Percentiles rank a stretch among this genome's conserved stretches.
phyloP scores from a whole-genome alignment of 1,140 invertebrate species.

The Drosophila mayri region DNA sequence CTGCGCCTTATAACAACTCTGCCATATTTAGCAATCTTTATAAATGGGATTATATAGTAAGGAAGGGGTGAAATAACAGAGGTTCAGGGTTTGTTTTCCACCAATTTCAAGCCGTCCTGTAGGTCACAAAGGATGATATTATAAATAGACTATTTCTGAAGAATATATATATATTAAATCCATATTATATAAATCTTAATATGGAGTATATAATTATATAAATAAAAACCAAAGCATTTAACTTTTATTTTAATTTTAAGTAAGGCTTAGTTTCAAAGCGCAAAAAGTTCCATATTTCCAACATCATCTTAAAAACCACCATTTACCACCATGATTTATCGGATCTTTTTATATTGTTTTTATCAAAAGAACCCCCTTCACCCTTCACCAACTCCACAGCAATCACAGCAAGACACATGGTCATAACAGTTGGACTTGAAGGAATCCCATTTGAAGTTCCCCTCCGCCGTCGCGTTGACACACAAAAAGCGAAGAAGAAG shows the following conservation, averaged over 20 bases:
- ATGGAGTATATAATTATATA: background rate
- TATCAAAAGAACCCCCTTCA: background rate
- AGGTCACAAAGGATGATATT: background rate
- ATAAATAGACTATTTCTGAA: background rate
- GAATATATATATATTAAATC: background rate
- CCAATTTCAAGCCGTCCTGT: background rate
- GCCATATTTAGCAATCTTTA: background rate
- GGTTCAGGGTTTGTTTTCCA: background rate
- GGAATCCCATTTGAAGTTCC: conserved; percentile 5
- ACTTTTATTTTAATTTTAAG: background rate
- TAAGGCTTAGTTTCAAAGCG: background rate
- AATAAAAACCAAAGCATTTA: background rate
- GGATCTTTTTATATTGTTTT: background rate
- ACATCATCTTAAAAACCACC: background rate
- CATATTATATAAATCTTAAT: background rate
- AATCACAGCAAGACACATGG: conserved; percentile 20
- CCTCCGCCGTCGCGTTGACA: background rate
- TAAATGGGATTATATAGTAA: background rate
- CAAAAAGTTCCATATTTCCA: background rate
- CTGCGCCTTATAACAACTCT: background rate
- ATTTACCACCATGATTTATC: background rate
- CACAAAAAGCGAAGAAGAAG: conserved; percentile 10
- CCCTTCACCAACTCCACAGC: background rate
- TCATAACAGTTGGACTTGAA: conserved; percentile 14
- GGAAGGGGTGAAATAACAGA: background rate